Conservation (phyloP, 2,113 vertebrate species). For the Sciurus niger region DNA sequence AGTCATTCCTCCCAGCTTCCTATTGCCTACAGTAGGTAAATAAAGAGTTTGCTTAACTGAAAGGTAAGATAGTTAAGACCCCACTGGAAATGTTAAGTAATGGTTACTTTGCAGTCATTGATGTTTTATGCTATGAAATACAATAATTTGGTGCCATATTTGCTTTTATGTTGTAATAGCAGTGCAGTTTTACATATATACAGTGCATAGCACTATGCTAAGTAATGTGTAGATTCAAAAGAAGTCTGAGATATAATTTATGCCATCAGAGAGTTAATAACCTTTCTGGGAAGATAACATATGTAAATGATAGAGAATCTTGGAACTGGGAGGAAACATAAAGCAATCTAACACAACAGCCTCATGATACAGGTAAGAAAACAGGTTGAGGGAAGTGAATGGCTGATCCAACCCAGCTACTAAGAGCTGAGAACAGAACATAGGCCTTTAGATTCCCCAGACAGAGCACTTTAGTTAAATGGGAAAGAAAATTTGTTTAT, state of each 20-base stretch:
- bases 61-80: background rate
- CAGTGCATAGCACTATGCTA: background rate
- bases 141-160: background rate
- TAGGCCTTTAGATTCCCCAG: background rate
- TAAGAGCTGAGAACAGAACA: background rate
- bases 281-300: background rate
- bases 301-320: background rate
- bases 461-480: background rate
- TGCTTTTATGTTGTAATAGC: constrained; percentile 3
- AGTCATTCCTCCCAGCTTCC: background rate
- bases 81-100: background rate
- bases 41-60: constrained; percentile 39
- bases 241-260: background rate
- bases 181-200: constrained; percentile 11
- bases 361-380: background rate
- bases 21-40: background rate
- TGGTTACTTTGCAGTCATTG: background rate
- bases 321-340: background rate
- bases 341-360: background rate
- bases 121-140: background rate
- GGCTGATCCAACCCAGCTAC: background rate
- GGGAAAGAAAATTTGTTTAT: background rate
- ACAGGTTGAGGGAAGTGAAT: background rate
- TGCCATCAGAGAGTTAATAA: background rate
- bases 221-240: background rate